phyloP scores from a whole-genome alignment of 2,888 invertebrate genomes.

The Brachypalpus laphriformis region DNA sequence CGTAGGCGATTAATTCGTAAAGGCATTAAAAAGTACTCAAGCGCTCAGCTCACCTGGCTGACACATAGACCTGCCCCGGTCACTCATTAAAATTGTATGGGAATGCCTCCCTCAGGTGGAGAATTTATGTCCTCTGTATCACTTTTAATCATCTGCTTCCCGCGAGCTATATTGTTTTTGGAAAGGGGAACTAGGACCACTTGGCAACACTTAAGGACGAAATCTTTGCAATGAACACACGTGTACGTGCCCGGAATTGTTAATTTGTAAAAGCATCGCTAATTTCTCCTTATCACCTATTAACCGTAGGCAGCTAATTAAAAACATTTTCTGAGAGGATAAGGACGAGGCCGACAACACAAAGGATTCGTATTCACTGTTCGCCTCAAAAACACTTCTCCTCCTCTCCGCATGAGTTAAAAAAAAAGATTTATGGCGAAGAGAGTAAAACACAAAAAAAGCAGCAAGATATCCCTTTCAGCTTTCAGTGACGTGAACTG shows the following conservation, averaged over 20 bases:
- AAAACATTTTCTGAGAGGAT: conserved; percentile 19
- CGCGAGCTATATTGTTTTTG: conserved; percentile 36
- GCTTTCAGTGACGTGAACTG: not conserved
- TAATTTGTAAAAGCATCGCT: conserved; percentile 31
- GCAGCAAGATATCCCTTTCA: not conserved
- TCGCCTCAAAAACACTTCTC: not conserved
- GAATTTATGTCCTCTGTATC: conserved; percentile 27
- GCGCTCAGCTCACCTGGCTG: conserved; percentile 31
- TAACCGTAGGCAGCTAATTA: conserved; percentile 58
- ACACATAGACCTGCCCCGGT: conserved; percentile 26
- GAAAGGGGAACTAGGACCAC: not conserved
- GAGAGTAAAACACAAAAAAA: conserved; percentile 15
- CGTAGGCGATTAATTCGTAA: conserved; percentile 58
- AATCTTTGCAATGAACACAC: conserved; percentile 32
- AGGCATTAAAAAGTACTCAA: conserved; percentile 67
- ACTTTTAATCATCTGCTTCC: conserved; percentile 49
- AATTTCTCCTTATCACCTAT: conserved; percentile 43
- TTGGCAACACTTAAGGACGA: conserved; percentile 24
- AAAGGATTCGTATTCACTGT: not conserved
- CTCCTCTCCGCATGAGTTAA: conserved; percentile 2
- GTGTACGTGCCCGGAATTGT: conserved; percentile 62
- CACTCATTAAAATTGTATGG: conserved; percentile 52
- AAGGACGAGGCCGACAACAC: not conserved
- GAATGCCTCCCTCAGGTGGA: not conserved
- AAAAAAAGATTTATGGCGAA: conserved; percentile 30